Base-by-base conservation (phyloP, 1,140 invertebrate genomes). In the Uloborus diversus region DNA sequence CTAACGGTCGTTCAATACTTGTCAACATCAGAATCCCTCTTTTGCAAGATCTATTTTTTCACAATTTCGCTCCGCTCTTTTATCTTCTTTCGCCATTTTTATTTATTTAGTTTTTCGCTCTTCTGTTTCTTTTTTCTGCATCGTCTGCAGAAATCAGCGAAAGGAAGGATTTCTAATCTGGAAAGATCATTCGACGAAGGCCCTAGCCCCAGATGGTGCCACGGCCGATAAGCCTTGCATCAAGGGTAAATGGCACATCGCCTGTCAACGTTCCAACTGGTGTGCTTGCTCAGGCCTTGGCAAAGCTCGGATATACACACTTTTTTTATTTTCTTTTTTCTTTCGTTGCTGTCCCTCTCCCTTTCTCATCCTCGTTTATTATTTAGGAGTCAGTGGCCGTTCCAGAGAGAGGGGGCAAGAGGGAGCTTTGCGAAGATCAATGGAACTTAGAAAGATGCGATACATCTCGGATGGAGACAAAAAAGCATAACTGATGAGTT, bases 201-300 rank as follows among this genome's bases (percentile, higher is more conserved):
- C 28, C 51, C 66, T 7, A 42, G 70, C 35, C 73, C 73, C 73
- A 78, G 73, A 78, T 78, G 73, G 73, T 66, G 62, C 61, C 42
- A 56, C n/a, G 73, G 73, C 73, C 73, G 61, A 66, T 78, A 65
- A 73, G 70, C 70, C 37, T 57, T 53, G 62, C 73, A 78, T 78
- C 73, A 66, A 14, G 61, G 73, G 47, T 65, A 78, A 78, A 78
- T 78, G 73, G 73, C 37, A 53, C 32, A 62, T 62, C 59, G 37
- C 71, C 73, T 78, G 73, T 78, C 73, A 78, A 57, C 73, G 73
- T 78, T 66, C 73, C 73, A 78, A 78, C 73, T 78, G 73, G 73
- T 75, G 71, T 75, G 57, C 71, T 28, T n/a, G 64, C 59, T 75
- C 73, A n/a, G n/a, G n/a, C n/a, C n/a, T 56, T 30, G 57, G 73